Evolutionary conservation across 2,888 invertebrate genomes (phyloP).

Genomic region (Lithophane ornitopus): DNA sequence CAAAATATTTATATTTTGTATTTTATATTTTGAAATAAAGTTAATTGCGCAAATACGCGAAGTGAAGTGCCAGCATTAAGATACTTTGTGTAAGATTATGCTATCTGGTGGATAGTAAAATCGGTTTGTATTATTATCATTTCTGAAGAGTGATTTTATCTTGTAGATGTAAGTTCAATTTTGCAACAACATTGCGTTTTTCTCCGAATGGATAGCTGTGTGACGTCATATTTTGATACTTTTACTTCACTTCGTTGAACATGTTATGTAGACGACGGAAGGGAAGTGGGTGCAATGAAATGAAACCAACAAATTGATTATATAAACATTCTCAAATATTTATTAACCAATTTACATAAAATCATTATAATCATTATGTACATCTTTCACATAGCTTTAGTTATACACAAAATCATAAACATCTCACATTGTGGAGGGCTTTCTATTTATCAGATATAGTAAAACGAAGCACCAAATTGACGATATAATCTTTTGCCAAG

Average conservation of each 20-base stretch:
- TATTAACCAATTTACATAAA: slow-evolving; percentile 91
- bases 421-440: slow-evolving; percentile 89
- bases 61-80: no score
- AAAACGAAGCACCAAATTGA: slow-evolving; percentile 89
- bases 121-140: background rate
- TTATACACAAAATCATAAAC: slow-evolving; percentile 88
- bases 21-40: no score
- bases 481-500: slow-evolving; percentile 87
- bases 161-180: background rate
- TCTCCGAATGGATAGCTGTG: background rate
- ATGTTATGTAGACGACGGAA: background rate
- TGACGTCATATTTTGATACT: background rate
- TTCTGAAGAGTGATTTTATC: background rate
- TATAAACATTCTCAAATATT: slow-evolving; percentile 91
- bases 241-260: background rate
- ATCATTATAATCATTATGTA: slow-evolving; percentile 89
- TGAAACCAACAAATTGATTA: slow-evolving; percentile 82
- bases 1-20: no score
- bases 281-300: slow-evolving; percentile 47
- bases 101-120: no score
- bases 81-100: no score
- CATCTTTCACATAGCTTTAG: slow-evolving; percentile 89
- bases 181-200: background rate
- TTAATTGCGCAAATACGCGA: no score
- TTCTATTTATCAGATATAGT: slow-evolving; percentile 88